Evolutionary conservation across 2,113 vertebrate genomes (phyloP).

Genomic region (Phalacrocorax pelagicus): DNA sequence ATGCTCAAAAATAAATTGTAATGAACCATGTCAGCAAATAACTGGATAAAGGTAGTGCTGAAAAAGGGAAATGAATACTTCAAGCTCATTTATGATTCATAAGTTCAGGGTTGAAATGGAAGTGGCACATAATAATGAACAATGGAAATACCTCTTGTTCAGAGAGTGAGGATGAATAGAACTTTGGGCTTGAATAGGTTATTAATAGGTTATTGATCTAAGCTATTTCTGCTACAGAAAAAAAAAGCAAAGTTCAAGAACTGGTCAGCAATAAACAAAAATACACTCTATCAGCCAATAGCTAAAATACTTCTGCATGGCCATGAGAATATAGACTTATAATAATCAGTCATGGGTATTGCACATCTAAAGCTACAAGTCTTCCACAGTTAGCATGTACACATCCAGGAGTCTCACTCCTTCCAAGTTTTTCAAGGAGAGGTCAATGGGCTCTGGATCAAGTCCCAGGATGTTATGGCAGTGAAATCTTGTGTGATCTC

Average conservation of each 20-base stretch:
- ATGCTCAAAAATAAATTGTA: constrained; percentile 55
- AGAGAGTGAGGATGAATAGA: constrained; percentile 1
- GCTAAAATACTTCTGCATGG: neutral
- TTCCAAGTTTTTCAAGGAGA: neutral
- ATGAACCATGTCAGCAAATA: constrained; percentile 48
- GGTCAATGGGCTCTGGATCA: neutral
- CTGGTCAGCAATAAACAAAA: neutral
- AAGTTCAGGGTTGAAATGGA: constrained; percentile 40
- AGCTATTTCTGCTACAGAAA: neutral
- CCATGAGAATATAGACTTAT: neutral
- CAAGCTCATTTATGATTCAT: constrained; percentile 68
- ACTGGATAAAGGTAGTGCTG: constrained; percentile 34
- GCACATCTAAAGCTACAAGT: neutral
- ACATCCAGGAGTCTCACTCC: neutral
- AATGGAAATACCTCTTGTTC: constrained; percentile 38
- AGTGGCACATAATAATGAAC: neutral
- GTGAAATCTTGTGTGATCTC: neutral
- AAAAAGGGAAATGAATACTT: constrained; percentile 60
- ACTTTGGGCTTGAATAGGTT: neutral
- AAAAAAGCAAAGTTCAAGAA: neutral
- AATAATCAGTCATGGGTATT: neutral
- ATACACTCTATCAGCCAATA: neutral
- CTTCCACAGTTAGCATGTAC: neutral
- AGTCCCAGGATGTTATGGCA: neutral
- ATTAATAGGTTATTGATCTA: constrained; percentile 47